Evolutionary conservation across 1,140 invertebrate species (phyloP), one percentile per base, ranked within the genome.

Genomic region (Lysiphlebus fabarum): DNA sequence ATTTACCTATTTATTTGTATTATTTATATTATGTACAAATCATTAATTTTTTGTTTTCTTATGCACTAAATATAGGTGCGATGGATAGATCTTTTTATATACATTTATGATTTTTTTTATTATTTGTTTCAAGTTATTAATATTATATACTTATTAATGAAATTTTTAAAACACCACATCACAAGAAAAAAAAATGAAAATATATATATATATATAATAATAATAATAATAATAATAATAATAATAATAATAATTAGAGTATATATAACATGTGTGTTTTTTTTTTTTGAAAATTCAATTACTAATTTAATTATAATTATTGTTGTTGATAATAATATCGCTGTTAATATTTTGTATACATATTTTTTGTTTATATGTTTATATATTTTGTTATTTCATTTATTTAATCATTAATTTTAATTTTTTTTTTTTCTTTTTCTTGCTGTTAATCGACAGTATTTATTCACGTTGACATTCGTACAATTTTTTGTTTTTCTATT

Each of bases 1-100:
- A 65, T 65, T 56, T 63, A 67, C 68, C 62, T 59, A 69, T 69
- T 68, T 64, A 72, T 72, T 71, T 58, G 68, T 72, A 55, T 64
- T 72, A 69, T 72, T 62, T 71, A 71, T 72, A 72, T 66, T 70
- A 72, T 72, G 65, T 72, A 72, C 70, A 71, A 70, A 70, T 62
- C 71, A 70, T 58, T 68, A 58, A 66, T 55, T 70, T 70, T 63
- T 26, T 26, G 17, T 58, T 59, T 57, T 65, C 42, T 43, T 55
- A 55, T 55, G 34, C 10, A 17, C 45, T 50, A 49, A 70, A 47
- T 63, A 62, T 64, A 66, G 65, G 64, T 65, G 65, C 62, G 68
- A 66, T 67, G 66, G 64, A 68, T 65, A 64, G 70, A 66, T 58
- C 66, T 67, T 63, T 26, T 70, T 72, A 70, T 71, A 66, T 69